phyloP scores from a whole-genome alignment of 2,888 invertebrate species.

The Piscicola geometra region DNA sequence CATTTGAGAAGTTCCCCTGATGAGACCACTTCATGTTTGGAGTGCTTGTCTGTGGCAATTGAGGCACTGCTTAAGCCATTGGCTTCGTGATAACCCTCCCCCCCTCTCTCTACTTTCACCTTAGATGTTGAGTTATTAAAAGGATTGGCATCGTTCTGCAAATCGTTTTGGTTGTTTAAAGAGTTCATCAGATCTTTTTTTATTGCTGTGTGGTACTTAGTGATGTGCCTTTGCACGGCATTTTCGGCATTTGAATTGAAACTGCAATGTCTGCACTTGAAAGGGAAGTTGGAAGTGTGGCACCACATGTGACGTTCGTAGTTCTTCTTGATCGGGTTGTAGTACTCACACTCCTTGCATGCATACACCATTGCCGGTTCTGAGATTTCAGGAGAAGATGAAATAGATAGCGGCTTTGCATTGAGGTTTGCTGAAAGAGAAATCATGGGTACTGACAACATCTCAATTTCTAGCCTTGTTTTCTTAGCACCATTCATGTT shows the following conservation, averaged over 20 bases:
- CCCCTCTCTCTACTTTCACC: background rate
- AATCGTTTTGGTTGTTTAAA: background rate
- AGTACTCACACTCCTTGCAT: conserved; percentile 35
- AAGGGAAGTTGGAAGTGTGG: conserved; percentile 27
- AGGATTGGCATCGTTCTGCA: no score
- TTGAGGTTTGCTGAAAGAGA: conserved; percentile 2
- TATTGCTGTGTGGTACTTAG: conserved; percentile 27
- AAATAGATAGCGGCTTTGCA: background rate
- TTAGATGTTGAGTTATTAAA: no score
- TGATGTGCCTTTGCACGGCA: conserved; percentile 31
- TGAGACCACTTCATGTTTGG: background rate
- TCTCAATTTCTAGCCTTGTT: background rate
- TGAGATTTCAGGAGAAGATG: background rate
- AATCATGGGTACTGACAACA: no score
- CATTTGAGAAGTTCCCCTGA: background rate
- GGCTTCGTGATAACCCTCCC: background rate
- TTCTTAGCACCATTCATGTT: background rate
- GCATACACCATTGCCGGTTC: background rate
- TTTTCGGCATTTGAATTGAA: conserved; percentile 35
- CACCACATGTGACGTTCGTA: conserved; percentile 35
- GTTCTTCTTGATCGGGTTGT: conserved; percentile 26
- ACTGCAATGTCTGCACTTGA: conserved; percentile 36
- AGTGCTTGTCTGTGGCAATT: background rate
- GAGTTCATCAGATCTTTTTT: background rate
- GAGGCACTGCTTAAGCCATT: background rate